A percentile compares a stretch with the other conserved stretches of the same genome.
Conservation (phyloP, 2,113 vertebrate genomes). For the Rousettus leschenaultii region DNA sequence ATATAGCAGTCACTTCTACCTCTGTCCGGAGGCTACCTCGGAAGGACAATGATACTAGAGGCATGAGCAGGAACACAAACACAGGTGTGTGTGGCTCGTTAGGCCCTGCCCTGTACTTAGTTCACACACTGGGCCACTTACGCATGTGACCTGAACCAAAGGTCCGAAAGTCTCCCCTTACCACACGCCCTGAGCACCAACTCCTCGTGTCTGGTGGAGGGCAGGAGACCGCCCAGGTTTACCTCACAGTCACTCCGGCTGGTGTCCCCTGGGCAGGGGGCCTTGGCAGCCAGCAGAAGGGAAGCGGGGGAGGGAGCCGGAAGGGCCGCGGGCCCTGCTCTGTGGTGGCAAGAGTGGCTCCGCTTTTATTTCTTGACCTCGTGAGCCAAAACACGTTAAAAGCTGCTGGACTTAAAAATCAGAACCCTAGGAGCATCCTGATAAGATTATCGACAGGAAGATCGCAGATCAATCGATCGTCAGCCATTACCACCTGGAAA, state of each 20-base stretch:
- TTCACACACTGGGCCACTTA: neutral
- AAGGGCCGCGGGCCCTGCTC: too few species aligned
- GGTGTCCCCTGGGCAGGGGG: neutral
- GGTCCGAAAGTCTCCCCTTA: neutral
- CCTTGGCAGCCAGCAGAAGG: neutral
- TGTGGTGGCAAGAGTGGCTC: too few species aligned
- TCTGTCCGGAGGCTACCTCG: neutral
- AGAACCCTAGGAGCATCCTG: neutral
- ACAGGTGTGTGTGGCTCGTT: slow-evolving; percentile 11
- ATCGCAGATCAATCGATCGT: neutral
- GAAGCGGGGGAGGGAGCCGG: accelerated
- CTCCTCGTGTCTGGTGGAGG: neutral
- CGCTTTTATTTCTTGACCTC: neutral
- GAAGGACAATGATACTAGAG: neutral
- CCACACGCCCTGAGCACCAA: neutral
- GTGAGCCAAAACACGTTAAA: neutral
- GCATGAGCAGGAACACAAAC: neutral
- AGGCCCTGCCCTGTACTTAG: neutral
- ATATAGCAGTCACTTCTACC: neutral
- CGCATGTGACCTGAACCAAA: neutral
- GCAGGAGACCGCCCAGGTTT: neutral
- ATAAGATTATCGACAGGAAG: neutral
- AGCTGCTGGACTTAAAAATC: neutral
- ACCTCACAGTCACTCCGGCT: accelerated
- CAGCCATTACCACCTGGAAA: neutral